A percentile compares a stretch with the other conserved stretches of the same genome.
Conservation (phyloP, 2,113 vertebrate genomes). For the zebrafish (Danio rerio) region GRCz12tu NC_133176.1:57265001-57265500, state of each 20-base stretch:
- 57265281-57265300: neutral
- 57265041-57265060: too few relatives aligned
- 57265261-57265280: neutral
- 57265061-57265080: neutral
- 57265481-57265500: neutral
- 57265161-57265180: neutral
- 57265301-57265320: neutral
- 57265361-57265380: neutral
- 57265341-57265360: neutral
- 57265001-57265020: too few relatives aligned
- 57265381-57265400: neutral
- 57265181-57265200: neutral
- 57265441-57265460: slow-evolving; percentile 11
- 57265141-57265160: neutral
- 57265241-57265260: neutral
- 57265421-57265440: neutral
- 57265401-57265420: neutral
- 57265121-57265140: neutral
- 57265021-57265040: too few relatives aligned
- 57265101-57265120: neutral
- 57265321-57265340: neutral
- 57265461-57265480: neutral
- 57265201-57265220: neutral
- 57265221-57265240: neutral
- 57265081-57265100: neutral